Evolutionary conservation across 2,113 vertebrate genomes (phyloP).

Genomic region (Loxodonta africana): DNA sequence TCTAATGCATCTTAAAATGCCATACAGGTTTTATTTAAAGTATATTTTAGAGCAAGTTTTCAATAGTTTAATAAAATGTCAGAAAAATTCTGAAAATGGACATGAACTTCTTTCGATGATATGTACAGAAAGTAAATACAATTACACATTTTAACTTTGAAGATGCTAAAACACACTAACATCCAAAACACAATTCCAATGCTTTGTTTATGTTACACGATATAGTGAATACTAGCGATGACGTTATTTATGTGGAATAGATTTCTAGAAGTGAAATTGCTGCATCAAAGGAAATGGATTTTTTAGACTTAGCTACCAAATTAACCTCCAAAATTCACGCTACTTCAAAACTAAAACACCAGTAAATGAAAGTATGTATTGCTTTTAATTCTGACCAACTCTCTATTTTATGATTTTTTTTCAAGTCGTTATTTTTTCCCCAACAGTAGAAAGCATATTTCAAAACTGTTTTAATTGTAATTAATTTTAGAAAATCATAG

Average conservation of each 20-base stretch:
- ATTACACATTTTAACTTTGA: not conserved
- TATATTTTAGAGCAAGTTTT: not conserved
- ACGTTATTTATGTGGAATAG: not conserved
- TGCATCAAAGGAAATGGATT: not conserved
- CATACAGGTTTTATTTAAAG: not conserved
- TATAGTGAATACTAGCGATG: not conserved
- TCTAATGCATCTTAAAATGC: not conserved
- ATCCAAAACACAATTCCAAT: not conserved
- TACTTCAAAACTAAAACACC: not conserved
- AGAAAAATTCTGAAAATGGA: not conserved
- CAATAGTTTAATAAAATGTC: not conserved
- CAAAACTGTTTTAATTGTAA: not conserved
- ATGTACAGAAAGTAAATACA: not conserved
- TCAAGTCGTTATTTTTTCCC: not conserved
- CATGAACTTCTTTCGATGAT: not conserved
- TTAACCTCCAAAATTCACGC: not conserved
- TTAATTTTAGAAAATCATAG: too few relatives aligned
- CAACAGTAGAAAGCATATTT: not conserved
- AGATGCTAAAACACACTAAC: not conserved
- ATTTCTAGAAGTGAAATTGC: not conserved
- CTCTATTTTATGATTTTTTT: not conserved
- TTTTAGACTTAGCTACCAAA: not conserved
- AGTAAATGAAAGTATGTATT: not conserved
- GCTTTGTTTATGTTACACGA: not conserved
- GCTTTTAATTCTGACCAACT: not conserved